Percentiles rank a stretch among this genome's conserved stretches.
These are phyloP conservation scores for Setipinna tenuifilis DNA, from an alignment of 2,797 vertebrate genomes.

Conservation along the genomic window DNA sequence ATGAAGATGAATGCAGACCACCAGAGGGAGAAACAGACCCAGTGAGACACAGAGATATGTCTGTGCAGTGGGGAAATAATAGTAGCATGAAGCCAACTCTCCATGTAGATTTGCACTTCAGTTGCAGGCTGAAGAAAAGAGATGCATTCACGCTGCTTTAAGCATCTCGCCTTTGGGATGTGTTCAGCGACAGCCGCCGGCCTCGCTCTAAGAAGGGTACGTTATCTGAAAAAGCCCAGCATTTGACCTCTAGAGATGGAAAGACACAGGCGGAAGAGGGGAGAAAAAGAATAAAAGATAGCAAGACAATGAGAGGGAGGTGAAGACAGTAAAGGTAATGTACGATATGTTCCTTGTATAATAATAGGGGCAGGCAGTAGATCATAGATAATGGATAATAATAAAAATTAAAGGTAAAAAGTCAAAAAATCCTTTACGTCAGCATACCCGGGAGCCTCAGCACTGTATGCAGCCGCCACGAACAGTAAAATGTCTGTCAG, in stretches of 20 bases:
- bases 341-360: constrained; percentile 3
- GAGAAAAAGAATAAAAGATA: not conserved
- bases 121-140: not conserved
- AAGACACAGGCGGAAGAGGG: not conserved
- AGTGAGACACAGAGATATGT: not conserved
- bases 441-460: constrained; percentile 52
- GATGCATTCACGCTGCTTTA: not conserved
- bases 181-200: not conserved
- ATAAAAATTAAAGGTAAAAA: constrained; percentile 24
- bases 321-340: constrained; percentile 1
- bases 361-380: not conserved
- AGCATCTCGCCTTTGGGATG: constrained; percentile 16
- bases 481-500: constrained; percentile 35
- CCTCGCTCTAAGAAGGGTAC: not conserved
- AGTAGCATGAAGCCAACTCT: not conserved
- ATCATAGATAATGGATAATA: constrained; percentile 18
- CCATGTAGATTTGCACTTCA: not conserved
- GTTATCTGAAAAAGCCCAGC: constrained; percentile 15
- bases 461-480: not conserved
- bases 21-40: not conserved
- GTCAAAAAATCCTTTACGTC: constrained; percentile 43
- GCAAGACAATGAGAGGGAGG: constrained; percentile 1
- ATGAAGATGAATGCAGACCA: not conserved
- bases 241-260: constrained; percentile 10
- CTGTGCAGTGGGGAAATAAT: not conserved